phyloP scores from a whole-genome alignment of 2,113 vertebrate species.

The Anoura caudifer region DNA sequence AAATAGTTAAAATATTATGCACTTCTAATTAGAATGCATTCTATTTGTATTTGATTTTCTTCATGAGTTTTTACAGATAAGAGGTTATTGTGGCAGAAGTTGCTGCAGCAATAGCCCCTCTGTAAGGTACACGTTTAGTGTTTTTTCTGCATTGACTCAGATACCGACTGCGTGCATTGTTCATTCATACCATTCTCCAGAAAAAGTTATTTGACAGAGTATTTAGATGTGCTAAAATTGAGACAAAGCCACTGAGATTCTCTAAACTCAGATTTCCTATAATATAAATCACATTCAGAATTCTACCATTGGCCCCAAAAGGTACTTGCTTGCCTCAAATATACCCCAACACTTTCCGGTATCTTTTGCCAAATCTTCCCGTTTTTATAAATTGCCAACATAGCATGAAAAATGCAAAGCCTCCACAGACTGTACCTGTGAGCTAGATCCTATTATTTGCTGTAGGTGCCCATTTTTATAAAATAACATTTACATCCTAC shows the following conservation, averaged over 20 bases:
- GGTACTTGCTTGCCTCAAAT: not conserved
- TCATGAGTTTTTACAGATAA: not conserved
- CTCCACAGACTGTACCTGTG: not conserved
- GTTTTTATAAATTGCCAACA: not conserved
- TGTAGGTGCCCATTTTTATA: not conserved
- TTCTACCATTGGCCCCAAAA: not conserved
- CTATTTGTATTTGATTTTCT: constrained; percentile 7
- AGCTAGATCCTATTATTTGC: not conserved
- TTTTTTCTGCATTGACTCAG: not conserved
- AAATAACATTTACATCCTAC: not conserved
- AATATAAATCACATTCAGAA: not conserved
- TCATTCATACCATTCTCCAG: not conserved
- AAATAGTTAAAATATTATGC: not conserved
- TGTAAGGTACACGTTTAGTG: not conserved
- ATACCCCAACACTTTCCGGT: not conserved
- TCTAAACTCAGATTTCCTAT: not conserved
- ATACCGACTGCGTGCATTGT: not conserved
- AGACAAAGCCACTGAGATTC: not conserved
- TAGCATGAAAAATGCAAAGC: not conserved
- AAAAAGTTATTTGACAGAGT: not conserved
- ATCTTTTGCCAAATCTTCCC: not conserved
- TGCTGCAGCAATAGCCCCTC: not conserved
- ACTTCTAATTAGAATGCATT: not conserved
- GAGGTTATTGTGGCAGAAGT: not conserved
- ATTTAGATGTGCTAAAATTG: not conserved